Evolutionary conservation across 2,113 vertebrate species (phyloP).

Genomic region (Neodon shergylaensis): DNA sequence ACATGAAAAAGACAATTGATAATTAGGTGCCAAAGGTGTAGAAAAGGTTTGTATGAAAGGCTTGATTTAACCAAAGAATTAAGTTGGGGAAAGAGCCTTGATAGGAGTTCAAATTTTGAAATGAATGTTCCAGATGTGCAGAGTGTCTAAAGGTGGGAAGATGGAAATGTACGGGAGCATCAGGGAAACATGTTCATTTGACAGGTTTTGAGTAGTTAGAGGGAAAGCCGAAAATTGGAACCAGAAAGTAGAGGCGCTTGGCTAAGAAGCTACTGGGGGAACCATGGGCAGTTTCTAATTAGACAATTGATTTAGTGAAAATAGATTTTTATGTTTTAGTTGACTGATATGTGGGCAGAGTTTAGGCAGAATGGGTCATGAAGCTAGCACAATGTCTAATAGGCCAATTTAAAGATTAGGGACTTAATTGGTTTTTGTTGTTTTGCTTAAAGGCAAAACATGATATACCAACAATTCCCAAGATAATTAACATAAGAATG

Average conservation of each 20-base stretch:
- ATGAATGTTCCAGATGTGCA: neutral
- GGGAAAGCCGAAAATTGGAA: conserved; percentile 11
- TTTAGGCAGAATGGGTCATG: conserved; percentile 48
- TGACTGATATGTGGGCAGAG: neutral
- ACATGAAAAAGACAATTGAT: conserved; percentile 25
- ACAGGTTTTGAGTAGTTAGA: neutral
- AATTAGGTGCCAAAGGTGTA: neutral
- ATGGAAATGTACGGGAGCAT: neutral
- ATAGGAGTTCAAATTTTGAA: conserved; percentile 10
- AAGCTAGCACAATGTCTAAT: conserved; percentile 49
- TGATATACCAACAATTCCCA: neutral
- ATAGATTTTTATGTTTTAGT: conserved; percentile 45
- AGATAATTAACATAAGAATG: conserved; percentile 52
- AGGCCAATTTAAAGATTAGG: conserved; percentile 39
- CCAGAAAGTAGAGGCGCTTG: conserved; percentile 6
- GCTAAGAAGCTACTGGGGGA: neutral
- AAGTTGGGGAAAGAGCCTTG: neutral
- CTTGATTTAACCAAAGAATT: conserved; percentile 16
- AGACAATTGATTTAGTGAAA: conserved; percentile 27
- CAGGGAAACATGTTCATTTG: neutral
- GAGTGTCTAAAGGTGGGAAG: neutral
- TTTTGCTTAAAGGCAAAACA: conserved; percentile 41
- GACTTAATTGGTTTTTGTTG: conserved; percentile 16
- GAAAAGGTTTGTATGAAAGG: neutral
- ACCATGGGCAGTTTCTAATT: conserved; percentile 6